Evolutionary conservation across 2,113 vertebrate genomes (phyloP).

Genomic region (Ailurus styani): DNA sequence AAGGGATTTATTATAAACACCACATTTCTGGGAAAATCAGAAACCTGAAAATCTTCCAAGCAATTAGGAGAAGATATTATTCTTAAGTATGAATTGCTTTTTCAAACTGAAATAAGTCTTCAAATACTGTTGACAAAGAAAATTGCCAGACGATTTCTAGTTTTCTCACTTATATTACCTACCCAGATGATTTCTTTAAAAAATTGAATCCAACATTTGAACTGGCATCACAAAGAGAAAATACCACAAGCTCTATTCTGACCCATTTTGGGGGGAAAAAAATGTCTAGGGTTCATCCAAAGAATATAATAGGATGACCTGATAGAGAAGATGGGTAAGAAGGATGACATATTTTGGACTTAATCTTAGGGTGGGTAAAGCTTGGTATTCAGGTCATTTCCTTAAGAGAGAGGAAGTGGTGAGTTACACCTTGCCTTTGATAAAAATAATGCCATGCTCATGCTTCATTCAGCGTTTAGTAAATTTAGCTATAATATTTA

Average conservation of each 20-base stretch:
- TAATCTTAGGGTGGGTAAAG: not conserved
- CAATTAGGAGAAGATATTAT: not conserved
- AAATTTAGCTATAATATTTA: conserved; percentile 48
- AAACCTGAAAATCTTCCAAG: conserved; percentile 6
- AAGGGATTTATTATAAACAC: not conserved
- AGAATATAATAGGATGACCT: not conserved
- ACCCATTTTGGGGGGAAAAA: not conserved
- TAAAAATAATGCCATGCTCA: conserved; percentile 41
- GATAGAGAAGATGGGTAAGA: not conserved
- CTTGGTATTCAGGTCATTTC: not conserved
- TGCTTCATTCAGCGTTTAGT: conserved; percentile 15
- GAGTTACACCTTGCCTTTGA: conserved; percentile 47
- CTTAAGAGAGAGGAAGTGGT: conserved; percentile 41
- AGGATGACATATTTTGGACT: not conserved
- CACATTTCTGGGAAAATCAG: not conserved
- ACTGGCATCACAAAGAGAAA: not conserved
- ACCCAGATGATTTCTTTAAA: not conserved
- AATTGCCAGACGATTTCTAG: not conserved
- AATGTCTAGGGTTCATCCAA: not conserved
- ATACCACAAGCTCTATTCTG: not conserved
- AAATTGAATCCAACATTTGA: not conserved
- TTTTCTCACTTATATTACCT: not conserved
- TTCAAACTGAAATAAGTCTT: not conserved
- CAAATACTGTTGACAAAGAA: not conserved
- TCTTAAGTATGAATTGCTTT: conserved; percentile 12